A percentile compares a stretch with the other conserved stretches of the same genome.
Conservation (phyloP, 2,113 vertebrate genomes). For the Rattus rattus region DNA sequence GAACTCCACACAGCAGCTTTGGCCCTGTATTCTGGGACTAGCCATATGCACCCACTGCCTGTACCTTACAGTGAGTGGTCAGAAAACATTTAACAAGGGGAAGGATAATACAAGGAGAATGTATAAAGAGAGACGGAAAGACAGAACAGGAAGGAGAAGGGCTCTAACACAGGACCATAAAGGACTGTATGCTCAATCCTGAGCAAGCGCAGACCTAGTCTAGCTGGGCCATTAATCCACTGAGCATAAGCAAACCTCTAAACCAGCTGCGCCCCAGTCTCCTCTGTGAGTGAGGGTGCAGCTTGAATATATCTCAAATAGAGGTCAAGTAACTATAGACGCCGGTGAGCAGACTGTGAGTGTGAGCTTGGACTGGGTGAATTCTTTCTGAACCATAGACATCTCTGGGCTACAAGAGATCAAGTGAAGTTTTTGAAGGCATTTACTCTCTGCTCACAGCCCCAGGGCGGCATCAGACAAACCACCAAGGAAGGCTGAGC, state of each 20-base stretch:
- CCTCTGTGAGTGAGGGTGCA: background rate
- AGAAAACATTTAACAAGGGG: background rate
- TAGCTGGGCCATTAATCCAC: background rate
- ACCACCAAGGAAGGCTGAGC: background rate
- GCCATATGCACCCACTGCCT: no score
- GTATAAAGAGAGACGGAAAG: background rate
- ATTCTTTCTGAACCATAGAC: background rate
- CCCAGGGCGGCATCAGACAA: background rate
- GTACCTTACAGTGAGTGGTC: accelerated
- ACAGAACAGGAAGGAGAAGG: background rate
- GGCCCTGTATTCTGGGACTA: accelerated
- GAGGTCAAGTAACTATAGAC: accelerated
- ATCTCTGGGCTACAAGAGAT: background rate
- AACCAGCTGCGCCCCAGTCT: accelerated
- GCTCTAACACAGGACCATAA: background rate
- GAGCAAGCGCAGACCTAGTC: no score
- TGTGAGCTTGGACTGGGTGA: accelerated
- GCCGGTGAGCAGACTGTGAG: accelerated
- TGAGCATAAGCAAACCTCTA: accelerated
- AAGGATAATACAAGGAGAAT: accelerated
- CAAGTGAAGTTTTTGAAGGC: background rate
- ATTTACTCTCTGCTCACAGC: background rate
- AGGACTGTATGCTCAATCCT: background rate
- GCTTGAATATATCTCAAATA: accelerated
- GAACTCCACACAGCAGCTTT: background rate